These are phyloP conservation scores for Ferdinandea cuprea DNA, from an alignment of 2,888 invertebrate species.

Conservation along the genomic window DNA sequence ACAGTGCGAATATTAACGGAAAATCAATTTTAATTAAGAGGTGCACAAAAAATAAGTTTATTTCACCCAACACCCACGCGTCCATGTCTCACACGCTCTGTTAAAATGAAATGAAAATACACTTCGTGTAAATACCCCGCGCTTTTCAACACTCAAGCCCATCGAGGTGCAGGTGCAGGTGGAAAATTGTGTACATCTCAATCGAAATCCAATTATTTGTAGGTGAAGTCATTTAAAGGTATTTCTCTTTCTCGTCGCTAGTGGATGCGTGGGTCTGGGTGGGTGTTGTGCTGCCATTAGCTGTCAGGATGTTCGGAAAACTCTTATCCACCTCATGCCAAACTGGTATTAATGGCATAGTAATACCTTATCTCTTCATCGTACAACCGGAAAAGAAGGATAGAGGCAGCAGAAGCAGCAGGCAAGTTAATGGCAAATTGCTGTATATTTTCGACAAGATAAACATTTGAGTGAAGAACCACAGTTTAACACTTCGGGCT, in stretches of 20 bases:
- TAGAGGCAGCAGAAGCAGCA: not conserved
- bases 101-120: constrained; percentile 41
- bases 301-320: constrained; percentile 9
- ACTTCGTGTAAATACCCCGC: not conserved
- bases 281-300: not conserved
- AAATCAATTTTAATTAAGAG: constrained; percentile 70
- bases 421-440: constrained; percentile 60
- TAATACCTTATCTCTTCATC: constrained; percentile 58
- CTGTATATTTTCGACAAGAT: constrained; percentile 48
- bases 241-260: constrained; percentile 3
- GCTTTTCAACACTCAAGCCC: not conserved
- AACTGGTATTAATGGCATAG: constrained; percentile 50
- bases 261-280: too few species aligned
- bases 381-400: constrained; percentile 1
- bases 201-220: constrained; percentile 72
- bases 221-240: constrained; percentile 66
- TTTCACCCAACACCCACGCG: constrained; percentile 3
- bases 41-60: constrained; percentile 10
- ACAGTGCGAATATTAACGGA: constrained; percentile 8
- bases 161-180: constrained; percentile 17
- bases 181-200: constrained; percentile 68
- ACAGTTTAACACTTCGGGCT: constrained; percentile 25
- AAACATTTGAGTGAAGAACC: constrained; percentile 31
- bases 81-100: constrained; percentile 26
- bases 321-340: constrained; percentile 26